phyloP scores from a whole-genome alignment of 37 sponge, comb jelly and placozoan species.

The Spongilla lacustris region DNA sequence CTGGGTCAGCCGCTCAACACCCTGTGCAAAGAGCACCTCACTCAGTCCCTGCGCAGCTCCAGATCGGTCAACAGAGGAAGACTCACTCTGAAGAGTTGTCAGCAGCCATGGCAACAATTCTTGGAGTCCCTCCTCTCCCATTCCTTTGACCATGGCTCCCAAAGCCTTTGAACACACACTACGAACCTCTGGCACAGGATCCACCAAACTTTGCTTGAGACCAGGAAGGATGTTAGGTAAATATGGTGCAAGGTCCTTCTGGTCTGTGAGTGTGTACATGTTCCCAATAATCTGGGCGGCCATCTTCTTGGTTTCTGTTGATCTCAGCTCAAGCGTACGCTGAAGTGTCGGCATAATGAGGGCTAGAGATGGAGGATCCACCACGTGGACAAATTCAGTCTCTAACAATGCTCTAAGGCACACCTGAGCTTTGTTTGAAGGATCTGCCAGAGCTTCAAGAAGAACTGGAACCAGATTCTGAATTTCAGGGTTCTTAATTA shows the following conservation, averaged over 20 bases:
- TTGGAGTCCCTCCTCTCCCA: slow-evolving; percentile 79
- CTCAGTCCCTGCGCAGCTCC: slow-evolving; percentile 96
- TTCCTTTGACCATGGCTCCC: slow-evolving; percentile 90
- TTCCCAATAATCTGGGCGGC: slow-evolving; percentile 95
- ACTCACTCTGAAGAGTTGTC: slow-evolving; percentile 72
- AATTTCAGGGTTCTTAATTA: slow-evolving; percentile 99
- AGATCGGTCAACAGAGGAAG: slow-evolving; percentile 91
- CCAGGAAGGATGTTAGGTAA: slow-evolving; percentile 89
- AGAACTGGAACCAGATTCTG: slow-evolving; percentile 89
- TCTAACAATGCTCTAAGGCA: slow-evolving; percentile 89
- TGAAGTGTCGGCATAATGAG: slow-evolving; percentile 96
- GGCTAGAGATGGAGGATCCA: slow-evolving; percentile 98
- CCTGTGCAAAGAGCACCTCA: slow-evolving; percentile 71
- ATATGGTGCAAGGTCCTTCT: slow-evolving; percentile 95
- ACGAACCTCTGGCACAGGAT: slow-evolving; percentile 96
- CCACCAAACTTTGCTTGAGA: slow-evolving; percentile 87
- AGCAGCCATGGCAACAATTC: slow-evolving; percentile 92
- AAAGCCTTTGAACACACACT: slow-evolving; percentile 81
- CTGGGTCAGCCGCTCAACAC: slow-evolving; percentile 61
- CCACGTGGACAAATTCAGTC: slow-evolving; percentile 95
- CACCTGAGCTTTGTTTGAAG: slow-evolving; percentile 70
- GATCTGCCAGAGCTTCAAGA: slow-evolving; percentile 79
- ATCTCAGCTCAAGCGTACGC: slow-evolving; percentile 83
- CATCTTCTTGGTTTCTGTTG: slow-evolving; percentile 96
- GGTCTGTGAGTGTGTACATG: slow-evolving; percentile 94